Evolutionary conservation across 1,140 invertebrate species (phyloP).

Genomic region (Octopus sinensis): DNA sequence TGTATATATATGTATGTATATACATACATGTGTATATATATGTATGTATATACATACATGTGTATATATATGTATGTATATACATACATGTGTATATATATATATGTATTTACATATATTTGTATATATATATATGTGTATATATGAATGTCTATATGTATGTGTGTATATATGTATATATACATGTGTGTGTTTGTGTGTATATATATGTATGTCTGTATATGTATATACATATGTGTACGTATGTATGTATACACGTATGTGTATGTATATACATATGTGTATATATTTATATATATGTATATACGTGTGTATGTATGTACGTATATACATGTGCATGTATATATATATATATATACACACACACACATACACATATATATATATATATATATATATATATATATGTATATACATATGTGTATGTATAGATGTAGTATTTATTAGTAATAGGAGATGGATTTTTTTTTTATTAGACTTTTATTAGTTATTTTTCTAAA

Average conservation of each 20-base stretch:
- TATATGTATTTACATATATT: constrained; percentile 5
- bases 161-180: neutral
- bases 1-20: constrained; percentile 1
- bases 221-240: neutral
- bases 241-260: neutral
- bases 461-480: no score
- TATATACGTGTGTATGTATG: neutral
- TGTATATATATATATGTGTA: neutral
- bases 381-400: constrained; percentile 1
- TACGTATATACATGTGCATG: neutral
- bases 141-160: neutral
- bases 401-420: neutral
- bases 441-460: no score
- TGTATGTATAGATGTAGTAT: neutral
- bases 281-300: neutral
- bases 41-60: neutral
- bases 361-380: neutral
- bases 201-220: neutral
- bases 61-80: neutral
- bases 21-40: constrained; percentile 1
- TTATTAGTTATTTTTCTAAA: no score
- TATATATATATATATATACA: neutral
- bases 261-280: neutral
- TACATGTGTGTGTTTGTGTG: neutral
- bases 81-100: neutral